Conservation (phyloP, 2,888 invertebrate species). For the Lasioglossum zephyrum region DNA sequence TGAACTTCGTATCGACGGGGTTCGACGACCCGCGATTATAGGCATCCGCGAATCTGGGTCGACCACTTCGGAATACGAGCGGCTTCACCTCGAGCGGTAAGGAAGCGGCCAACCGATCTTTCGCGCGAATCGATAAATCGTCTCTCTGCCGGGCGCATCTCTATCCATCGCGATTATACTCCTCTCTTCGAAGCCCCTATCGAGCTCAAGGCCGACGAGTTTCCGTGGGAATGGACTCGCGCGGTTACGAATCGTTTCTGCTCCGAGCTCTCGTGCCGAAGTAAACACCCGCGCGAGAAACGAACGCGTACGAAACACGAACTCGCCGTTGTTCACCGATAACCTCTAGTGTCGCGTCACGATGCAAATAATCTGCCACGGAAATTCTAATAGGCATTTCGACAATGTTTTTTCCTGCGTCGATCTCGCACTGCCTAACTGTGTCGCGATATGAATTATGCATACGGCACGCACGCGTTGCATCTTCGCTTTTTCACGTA, state of each 20-base stretch:
- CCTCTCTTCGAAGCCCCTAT: slow-evolving; percentile 31
- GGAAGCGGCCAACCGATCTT: background rate
- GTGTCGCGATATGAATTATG: slow-evolving; percentile 20
- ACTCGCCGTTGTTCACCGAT: background rate
- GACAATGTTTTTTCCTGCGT: background rate
- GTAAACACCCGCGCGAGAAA: background rate
- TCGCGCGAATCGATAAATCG: background rate
- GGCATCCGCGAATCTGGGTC: slow-evolving; percentile 48
- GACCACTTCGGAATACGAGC: slow-evolving; percentile 5
- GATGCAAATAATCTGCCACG: slow-evolving; percentile 20
- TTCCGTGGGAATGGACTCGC: slow-evolving; percentile 73
- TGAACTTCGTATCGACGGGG: slow-evolving; percentile 9
- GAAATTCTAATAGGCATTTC: slow-evolving; percentile 14
- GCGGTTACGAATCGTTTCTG: slow-evolving; percentile 16
- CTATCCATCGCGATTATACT: background rate
- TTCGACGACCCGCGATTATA: slow-evolving; percentile 39
- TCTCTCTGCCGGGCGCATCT: background rate
- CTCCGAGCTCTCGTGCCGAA: background rate
- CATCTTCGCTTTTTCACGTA: background rate
- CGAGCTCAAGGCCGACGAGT: slow-evolving; percentile 73
- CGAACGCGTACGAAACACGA: background rate
- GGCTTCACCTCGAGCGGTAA: background rate
- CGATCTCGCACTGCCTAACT: background rate
- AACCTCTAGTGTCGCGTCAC: slow-evolving; percentile 12
- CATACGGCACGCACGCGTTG: background rate